These are phyloP conservation scores for Calliscelio sp. DNA, from an alignment of 2,888 invertebrate species.

Conservation along the genomic window DNA sequence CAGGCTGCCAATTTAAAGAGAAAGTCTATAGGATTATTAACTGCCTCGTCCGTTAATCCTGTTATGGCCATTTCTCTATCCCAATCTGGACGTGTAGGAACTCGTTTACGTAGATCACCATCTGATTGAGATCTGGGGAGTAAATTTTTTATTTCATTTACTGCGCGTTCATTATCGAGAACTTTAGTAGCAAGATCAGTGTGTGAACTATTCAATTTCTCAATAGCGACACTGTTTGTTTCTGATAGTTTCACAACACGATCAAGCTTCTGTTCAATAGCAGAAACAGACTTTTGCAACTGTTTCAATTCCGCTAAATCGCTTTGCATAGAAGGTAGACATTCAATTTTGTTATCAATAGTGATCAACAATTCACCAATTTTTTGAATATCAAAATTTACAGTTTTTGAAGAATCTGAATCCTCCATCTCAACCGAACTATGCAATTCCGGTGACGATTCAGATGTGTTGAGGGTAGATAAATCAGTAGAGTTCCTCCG, in stretches of 20 bases:
- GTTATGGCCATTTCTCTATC: neutral
- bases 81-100: neutral
- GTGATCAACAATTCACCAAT: no score
- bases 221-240: neutral
- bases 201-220: neutral
- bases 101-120: neutral
- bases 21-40: neutral
- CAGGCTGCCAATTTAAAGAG: neutral
- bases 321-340: neutral
- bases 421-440: no score
- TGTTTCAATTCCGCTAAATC: neutral
- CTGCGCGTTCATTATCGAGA: neutral
- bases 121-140: neutral
- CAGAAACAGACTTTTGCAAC: neutral
- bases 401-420: no score
- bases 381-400: no score
- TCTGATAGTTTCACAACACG: neutral
- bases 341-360: constrained; percentile 1
- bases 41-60: neutral
- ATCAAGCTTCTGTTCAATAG: neutral
- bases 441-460: no score
- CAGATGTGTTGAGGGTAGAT: no score
- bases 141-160: neutral
- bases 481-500: no score
- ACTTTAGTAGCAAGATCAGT: neutral